Evolutionary conservation across 2,113 vertebrate genomes (phyloP), one percentile per base, ranked within the genome.

Genomic region (Oriolus oriolus): DNA sequence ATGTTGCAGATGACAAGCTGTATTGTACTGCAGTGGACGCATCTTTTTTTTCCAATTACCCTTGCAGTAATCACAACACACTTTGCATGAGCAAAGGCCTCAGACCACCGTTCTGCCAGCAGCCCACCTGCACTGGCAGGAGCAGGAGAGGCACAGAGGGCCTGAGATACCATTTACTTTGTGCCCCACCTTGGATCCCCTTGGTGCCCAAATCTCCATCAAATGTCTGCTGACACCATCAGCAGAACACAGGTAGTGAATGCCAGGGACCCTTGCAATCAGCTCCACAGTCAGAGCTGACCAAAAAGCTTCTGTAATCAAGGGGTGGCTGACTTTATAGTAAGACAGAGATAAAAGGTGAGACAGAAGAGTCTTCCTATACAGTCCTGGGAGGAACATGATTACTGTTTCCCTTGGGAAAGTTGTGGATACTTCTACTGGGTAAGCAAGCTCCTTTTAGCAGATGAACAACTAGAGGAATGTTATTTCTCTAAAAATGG

Each of bases 161-260:
- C 83, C 74, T 22, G 35, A 70, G 76, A 20, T 31, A 27, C 47
- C 79, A 88, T 81, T 91, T 89, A 79, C 76, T 95, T 93, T 44
- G 22, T 65, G 56, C 8, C 66, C 53, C 74, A 91, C 64, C 69
- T 82, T 81, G 69, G 52, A 65, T 93, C 53, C 44, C 76, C 92
- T 94, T 88, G 68, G 37, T 57, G 41, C 59, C 89, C 77, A 77
- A 42, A 81, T 69, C 87, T 95, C 31, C 31, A 97, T 92, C 93
- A 92, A 94, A 82, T 68, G 65, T 73, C 87, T 96, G 54, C 78
- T 81, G 63, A 71, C 50, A 64, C 70, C 91, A 78, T 53, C 53
- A 90, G 49, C 74, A 82, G 50, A 79, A 90, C 23, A 31, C 44
- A 76, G 53, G 56, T 33, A 93, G 81, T 56, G 75, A 82, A 74